Conservation (phyloP, 2,888 invertebrate species). For the Apodemia mormo region DNA sequence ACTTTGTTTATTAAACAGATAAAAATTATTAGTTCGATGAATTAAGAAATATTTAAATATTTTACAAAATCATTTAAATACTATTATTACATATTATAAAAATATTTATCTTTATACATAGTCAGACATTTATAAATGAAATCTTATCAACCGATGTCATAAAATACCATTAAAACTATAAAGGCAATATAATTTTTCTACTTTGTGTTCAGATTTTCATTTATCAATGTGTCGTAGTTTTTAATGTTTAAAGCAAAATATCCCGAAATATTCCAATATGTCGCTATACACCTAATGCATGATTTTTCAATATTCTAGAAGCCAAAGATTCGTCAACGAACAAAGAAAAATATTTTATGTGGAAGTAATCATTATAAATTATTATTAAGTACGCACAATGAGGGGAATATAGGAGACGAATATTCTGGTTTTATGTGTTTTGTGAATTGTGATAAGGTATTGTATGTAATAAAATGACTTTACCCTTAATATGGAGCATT, state of each 20-base stretch:
- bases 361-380: no score
- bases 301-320: no score
- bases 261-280: no score
- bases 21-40: conserved; percentile 37
- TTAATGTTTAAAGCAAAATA: no score
- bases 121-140: conserved; percentile 14
- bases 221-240: neutral
- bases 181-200: conserved; percentile 9
- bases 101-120: conserved; percentile 36
- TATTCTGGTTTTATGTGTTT: no score
- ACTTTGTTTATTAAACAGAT: neutral
- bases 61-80: conserved; percentile 61
- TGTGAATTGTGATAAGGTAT: no score
- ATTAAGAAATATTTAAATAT: conserved; percentile 62
- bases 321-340: no score
- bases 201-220: conserved; percentile 14
- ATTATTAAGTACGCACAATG: no score
- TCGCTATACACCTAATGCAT: no score
- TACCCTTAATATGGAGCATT: neutral
- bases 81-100: conserved; percentile 67
- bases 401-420: no score
- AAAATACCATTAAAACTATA: conserved; percentile 18
- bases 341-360: no score
- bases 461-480: no score
- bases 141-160: conserved; percentile 15